Base-by-base conservation (phyloP, 2,888 invertebrate genomes). In the Ophion slaviceki region DNA sequence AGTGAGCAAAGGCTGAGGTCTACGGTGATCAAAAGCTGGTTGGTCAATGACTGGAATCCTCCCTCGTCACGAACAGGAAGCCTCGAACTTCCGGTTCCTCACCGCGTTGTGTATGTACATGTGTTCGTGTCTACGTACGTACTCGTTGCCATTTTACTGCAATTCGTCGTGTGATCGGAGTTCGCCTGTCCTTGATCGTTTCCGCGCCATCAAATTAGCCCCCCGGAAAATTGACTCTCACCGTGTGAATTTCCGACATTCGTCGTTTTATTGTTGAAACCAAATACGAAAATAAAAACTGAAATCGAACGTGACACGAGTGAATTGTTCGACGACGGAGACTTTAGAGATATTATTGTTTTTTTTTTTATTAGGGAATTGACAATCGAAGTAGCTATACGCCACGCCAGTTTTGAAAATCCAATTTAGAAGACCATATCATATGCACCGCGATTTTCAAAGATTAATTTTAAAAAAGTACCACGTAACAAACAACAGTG, bases 21-120 rank as follows among this genome's bases (percentile, higher is more conserved):
- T 40, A 75, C n/a, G 64, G 80, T 74, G 83, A 83, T 86, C 66
- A 83, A 86, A 86, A 86, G 86, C 86, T 83, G 77, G 80, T 77
- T 74, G 86, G 86, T 74, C 80, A 86, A 86, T 68, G 80, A 78
- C 70, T 78, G 82, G 72, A 74, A 79, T 79, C 36, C 77, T 77
- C 53, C 32, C 62, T 53, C 66, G 74, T 67, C 74, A 62, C 64
- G 61, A 57, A 2, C 74, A 66, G 66, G 47, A 76, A 85, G 67
- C 80, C 82, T 61, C 32, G 76, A 76, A 85, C 82, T 85, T 85
- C 85, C 85, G 82, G 76, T 11, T 80, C 57, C 61, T 67, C 71
- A 62, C 80, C 76, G 80, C 75, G 70, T 75, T 67, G 61, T 53
- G 62, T 11, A 72, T 77, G 62, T 71, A 57, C 61, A 36, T 71